Evolutionary conservation across 2,797 vertebrate species (phyloP).

Genomic region (Carcharodon carcharias): DNA sequence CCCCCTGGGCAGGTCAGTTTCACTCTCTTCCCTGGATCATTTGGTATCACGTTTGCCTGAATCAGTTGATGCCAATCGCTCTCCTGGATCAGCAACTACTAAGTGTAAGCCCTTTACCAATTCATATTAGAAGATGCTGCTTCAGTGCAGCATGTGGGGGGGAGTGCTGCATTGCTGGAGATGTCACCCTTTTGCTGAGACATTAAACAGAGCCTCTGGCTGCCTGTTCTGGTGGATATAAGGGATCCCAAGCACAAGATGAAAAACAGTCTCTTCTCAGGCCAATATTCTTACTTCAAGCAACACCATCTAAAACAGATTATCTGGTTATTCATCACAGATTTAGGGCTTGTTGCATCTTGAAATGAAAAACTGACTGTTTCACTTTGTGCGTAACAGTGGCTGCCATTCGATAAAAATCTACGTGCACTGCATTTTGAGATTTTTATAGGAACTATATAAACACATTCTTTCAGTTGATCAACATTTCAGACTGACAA

Average conservation of each 20-base stretch:
- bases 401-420: not conserved
- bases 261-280: not conserved
- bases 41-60: not conserved
- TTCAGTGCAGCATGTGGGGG: not conserved
- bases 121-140: not conserved
- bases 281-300: not conserved
- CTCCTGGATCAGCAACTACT: not conserved
- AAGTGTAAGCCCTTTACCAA: not conserved
- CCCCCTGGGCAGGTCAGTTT: not conserved
- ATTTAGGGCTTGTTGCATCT: not conserved
- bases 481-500: not conserved
- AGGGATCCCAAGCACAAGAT: not conserved
- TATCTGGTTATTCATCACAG: not conserved
- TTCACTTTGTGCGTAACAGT: not conserved
- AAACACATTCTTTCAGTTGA: not conserved
- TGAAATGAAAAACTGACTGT: not conserved
- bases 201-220: not conserved
- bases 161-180: not conserved
- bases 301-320: not conserved
- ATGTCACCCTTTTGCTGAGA: not conserved
- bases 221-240: not conserved
- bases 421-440: not conserved
- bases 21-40: not conserved
- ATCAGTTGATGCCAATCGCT: not conserved
- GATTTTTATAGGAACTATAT: not conserved